These are phyloP conservation scores for Fistularia commersonii DNA, from an alignment of 2,797 vertebrate genomes.

Conservation along the genomic window DNA sequence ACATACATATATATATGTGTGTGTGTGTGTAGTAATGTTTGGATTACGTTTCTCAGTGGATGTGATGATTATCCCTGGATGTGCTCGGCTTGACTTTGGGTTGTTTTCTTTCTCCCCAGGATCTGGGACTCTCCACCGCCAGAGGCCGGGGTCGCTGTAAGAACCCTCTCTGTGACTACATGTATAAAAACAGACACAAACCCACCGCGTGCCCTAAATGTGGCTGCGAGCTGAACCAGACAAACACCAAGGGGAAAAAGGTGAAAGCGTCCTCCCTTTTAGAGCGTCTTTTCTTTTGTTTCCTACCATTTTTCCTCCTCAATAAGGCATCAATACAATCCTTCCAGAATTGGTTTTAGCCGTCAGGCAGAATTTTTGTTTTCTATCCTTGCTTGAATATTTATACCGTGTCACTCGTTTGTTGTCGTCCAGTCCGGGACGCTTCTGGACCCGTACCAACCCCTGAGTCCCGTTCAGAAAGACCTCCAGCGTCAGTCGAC, in stretches of 20 bases:
- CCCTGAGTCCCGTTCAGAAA: slow-evolving; percentile 79
- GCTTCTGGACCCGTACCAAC: slow-evolving; percentile 74
- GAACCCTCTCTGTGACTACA: slow-evolving; percentile 88
- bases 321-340: too few relatives aligned
- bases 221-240: slow-evolving; percentile 86
- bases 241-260: slow-evolving; percentile 62
- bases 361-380: background rate
- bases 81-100: background rate
- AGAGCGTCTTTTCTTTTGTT: background rate
- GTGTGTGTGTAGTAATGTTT: too few relatives aligned
- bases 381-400: background rate
- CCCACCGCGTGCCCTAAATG: slow-evolving; percentile 90
- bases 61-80: too few relatives aligned
- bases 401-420: background rate
- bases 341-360: background rate
- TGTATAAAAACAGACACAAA: slow-evolving; percentile 97
- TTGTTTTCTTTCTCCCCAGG: slow-evolving; percentile 62
- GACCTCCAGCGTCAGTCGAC: slow-evolving; percentile 91
- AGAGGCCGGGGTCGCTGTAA: slow-evolving; percentile 94
- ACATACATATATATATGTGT: too few relatives aligned
- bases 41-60: too few relatives aligned
- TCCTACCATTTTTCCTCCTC: background rate
- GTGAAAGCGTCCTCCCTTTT: slow-evolving; percentile 20
- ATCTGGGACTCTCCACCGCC: slow-evolving; percentile 92
- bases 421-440: slow-evolving; percentile 42